Percentiles rank a stretch among this genome's conserved stretches.
Conservation (phyloP, 2,888 invertebrate genomes). For the Formica aserva region DNA sequence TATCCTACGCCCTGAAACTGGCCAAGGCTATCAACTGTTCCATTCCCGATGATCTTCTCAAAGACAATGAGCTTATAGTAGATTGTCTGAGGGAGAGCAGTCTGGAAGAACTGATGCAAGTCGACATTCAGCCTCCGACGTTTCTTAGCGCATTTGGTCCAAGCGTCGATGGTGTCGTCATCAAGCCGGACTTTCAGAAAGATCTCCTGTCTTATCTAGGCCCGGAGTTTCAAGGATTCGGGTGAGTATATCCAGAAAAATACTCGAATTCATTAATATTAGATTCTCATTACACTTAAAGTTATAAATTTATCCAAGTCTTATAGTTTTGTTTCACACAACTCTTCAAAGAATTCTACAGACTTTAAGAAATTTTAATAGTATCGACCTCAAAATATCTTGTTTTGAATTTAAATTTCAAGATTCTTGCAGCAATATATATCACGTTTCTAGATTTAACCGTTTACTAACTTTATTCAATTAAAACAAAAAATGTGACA, state of each 20-base stretch:
- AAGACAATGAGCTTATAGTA: conserved; percentile 94
- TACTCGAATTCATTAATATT: background rate
- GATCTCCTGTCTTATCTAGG: conserved; percentile 91
- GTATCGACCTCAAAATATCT: background rate
- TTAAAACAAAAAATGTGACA: background rate
- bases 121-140: conserved; percentile 93
- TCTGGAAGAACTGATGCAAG: conserved; percentile 91
- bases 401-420: background rate
- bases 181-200: conserved; percentile 94
- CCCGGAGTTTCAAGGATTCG: conserved; percentile 84
- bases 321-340: background rate
- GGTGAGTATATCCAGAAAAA: conserved; percentile 74
- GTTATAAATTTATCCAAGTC: background rate
- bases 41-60: conserved; percentile 92
- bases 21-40: conserved; percentile 94
- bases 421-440: background rate
- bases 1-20: conserved; percentile 92
- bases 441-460: background rate
- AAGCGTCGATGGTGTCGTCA: conserved; percentile 97
- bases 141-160: conserved; percentile 96
- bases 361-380: background rate
- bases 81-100: conserved; percentile 93
- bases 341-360: background rate
- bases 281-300: background rate
- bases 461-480: background rate